Conservation (phyloP, 2,797 vertebrate genomes). For the Muscicapa comitata region DNA sequence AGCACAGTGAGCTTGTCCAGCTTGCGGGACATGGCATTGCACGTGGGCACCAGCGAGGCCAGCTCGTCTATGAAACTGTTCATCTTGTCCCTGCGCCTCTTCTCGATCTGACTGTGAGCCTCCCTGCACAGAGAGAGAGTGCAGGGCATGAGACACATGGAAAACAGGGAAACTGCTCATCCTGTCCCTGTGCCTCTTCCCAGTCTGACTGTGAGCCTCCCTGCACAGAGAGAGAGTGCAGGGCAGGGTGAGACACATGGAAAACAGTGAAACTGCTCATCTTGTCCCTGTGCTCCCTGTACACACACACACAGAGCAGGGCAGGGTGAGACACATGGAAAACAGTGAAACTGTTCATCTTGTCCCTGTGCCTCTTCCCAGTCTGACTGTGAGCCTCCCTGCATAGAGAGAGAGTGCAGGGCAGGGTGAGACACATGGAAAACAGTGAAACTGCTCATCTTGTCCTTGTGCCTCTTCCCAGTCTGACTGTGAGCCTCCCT, state of each 20-base stretch:
- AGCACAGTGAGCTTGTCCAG: slow-evolving; percentile 96
- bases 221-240: slow-evolving; percentile 57
- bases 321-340: too few relatives aligned
- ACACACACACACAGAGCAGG: too few relatives aligned
- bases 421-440: too few relatives aligned
- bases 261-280: neutral
- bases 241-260: too few relatives aligned
- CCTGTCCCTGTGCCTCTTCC: slow-evolving; percentile 94
- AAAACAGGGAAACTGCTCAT: slow-evolving; percentile 93
- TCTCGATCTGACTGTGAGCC: slow-evolving; percentile 98
- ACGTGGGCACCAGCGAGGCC: slow-evolving; percentile 94
- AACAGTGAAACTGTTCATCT: too few relatives aligned
- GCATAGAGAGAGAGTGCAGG: too few relatives aligned
- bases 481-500: slow-evolving; percentile 99
- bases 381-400: too few relatives aligned
- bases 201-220: slow-evolving; percentile 97
- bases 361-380: too few relatives aligned
- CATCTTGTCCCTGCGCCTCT: slow-evolving; percentile 96
- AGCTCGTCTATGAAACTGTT: slow-evolving; percentile 98
- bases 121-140: slow-evolving; percentile 77
- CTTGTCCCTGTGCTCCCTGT: too few relatives aligned
- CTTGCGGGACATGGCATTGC: slow-evolving; percentile 97
- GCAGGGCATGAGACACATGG: neutral
- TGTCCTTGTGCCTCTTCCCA: slow-evolving; percentile 93
- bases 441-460: slow-evolving; percentile 94